Conservation (phyloP, 2,797 vertebrate genomes). For the Dermochelys coriacea region DNA sequence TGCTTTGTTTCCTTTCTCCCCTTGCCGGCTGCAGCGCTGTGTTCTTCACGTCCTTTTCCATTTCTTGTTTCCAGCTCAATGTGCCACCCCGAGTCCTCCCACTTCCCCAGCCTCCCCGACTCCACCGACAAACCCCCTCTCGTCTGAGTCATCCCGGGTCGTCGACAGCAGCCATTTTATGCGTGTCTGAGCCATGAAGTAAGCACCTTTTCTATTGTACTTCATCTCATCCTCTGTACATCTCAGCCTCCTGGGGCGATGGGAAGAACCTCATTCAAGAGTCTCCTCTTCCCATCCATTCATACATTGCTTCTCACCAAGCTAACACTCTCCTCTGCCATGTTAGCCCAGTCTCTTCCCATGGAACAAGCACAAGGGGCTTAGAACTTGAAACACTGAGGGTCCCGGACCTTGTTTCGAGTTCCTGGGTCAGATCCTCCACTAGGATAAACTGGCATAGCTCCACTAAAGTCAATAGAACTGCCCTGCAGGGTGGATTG, state of each 20-base stretch:
- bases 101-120: slow-evolving; percentile 90
- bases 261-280: background rate
- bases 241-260: slow-evolving; percentile 26
- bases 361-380: slow-evolving; percentile 35
- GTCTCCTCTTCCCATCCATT: background rate
- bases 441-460: background rate
- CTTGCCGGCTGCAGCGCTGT: background rate
- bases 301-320: slow-evolving; percentile 27
- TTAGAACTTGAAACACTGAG: rapidly evolving
- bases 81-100: slow-evolving; percentile 88
- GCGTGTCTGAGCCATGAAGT: slow-evolving; percentile 90
- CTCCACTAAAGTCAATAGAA: background rate
- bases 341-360: slow-evolving; percentile 39
- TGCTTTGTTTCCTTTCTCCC: background rate
- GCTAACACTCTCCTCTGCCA: background rate
- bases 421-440: background rate
- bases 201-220: slow-evolving; percentile 80
- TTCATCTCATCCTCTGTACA: slow-evolving; percentile 51
- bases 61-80: slow-evolving; percentile 91
- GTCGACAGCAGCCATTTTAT: slow-evolving; percentile 87
- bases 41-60: slow-evolving; percentile 76
- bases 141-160: slow-evolving; percentile 85
- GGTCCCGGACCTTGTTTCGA: background rate
- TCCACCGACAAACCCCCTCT: slow-evolving; percentile 85
- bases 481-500: background rate